A percentile compares a stretch with the other conserved stretches of the same genome.
These are phyloP conservation scores for Drosophila sechellia DNA, from an alignment of 1,140 invertebrate species.

Conservation along the genomic window DNA sequence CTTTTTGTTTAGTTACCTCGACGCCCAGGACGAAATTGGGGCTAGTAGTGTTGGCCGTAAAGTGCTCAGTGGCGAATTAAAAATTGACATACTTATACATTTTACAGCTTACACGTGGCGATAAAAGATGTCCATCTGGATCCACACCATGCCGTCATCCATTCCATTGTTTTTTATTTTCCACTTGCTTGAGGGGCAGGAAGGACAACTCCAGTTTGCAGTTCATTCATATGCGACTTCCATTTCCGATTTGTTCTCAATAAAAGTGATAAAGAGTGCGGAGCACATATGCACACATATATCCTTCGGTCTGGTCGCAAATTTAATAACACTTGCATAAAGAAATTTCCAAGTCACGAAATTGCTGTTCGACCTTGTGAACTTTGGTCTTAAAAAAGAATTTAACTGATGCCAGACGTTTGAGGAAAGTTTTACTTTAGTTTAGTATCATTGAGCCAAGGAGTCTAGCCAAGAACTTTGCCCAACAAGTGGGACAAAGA, in stretches of 20 bases:
- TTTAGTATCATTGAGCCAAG: conserved; percentile 42
- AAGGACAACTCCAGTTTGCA: conserved; percentile 1
- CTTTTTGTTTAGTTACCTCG: conserved; percentile 75
- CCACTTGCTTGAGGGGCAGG: not conserved
- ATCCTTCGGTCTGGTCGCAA: not conserved
- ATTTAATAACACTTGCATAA: conserved; percentile 51
- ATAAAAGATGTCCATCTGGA: conserved; percentile 18
- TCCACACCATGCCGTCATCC: not conserved
- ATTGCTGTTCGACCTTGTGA: conserved; percentile 68
- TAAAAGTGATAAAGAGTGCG: not conserved
- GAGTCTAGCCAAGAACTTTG: conserved; percentile 54
- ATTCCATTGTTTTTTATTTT: conserved; percentile 27
- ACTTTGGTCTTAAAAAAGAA: conserved; percentile 69
- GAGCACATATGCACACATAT: not conserved
- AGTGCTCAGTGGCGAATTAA: conserved; percentile 60
- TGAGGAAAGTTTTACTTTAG: conserved; percentile 57
- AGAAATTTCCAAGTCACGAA: conserved; percentile 60
- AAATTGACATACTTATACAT: conserved; percentile 69
- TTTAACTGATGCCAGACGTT: conserved; percentile 63
- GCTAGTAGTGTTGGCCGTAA: conserved; percentile 73
- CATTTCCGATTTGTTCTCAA: conserved; percentile 23
- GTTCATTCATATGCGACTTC: not conserved
- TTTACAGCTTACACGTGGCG: conserved; percentile 74
- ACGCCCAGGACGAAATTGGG: conserved; percentile 43
- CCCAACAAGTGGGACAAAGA: conserved; percentile 49